Base-by-base conservation (phyloP, 2,113 vertebrate species). In the Lipotes vexillifer region DNA sequence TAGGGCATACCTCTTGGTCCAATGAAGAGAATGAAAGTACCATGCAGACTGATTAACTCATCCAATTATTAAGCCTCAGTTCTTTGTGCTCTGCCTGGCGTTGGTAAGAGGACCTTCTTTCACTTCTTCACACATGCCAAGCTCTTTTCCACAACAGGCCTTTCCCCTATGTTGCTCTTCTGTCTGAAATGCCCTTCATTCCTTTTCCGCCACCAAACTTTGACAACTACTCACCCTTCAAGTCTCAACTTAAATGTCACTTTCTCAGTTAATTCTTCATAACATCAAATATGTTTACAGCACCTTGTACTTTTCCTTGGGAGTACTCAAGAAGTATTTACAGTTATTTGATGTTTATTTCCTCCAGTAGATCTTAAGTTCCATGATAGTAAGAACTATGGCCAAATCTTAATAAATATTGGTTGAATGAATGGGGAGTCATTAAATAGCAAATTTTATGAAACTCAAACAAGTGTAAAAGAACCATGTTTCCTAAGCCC, bases 291-390 rank as follows among this genome's bases (percentile, higher is more conserved):
- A 82, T 9, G 33, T 61, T 72, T 33, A 90, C 0, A 27, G 68
- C 6, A 55, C 12, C 46, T 8, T 44, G 15, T 33, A 44, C 13
- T 65, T 80, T 49, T 94, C 25, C 36, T 84, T 71, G 25, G 41
- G 17, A 87, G 59, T 17, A 95, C 31, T 95, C 68, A 89, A 61
- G 88, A 55, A 49, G 4, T 46, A 59, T 6, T 41, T 82, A 49
- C 15, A 96, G 95, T 41, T 86, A 92, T 90, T 95, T 88, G 81
- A 75, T 77, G 85, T 65, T 90, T 88, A 10, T 81, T 20, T 88
- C 29, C 17, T 82, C 33, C 6, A 59, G 75, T 33, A 88, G 29
- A 80, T 78, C 29, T 69, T 49, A 90, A 86, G 57, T 89, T 93
- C 31, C 55, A n/a, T 74, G 44, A 94, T 31, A 63, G 10, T 74